phyloP scores from a whole-genome alignment of 2,113 vertebrate species.

The Puffinus mauretanicus region DNA sequence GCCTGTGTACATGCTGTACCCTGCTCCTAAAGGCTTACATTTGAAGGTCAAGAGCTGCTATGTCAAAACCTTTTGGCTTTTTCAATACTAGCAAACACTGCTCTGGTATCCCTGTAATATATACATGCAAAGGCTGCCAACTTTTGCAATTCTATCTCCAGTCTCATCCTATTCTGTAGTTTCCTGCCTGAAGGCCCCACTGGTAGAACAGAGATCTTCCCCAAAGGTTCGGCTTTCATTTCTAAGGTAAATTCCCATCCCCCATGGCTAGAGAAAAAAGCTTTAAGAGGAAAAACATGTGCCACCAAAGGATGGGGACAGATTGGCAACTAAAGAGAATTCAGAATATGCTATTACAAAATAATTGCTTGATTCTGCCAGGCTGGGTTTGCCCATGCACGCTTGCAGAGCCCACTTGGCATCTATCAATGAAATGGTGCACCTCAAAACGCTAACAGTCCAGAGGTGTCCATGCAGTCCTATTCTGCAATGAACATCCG shows the following conservation, averaged over 20 bases:
- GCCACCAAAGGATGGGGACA: not conserved
- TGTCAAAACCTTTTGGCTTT: slow-evolving; percentile 19
- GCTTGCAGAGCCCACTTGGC: not conserved
- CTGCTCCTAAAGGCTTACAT: not conserved
- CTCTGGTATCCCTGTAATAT: not conserved
- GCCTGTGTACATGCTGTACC: not conserved
- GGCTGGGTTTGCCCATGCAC: not conserved
- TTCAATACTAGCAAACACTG: not conserved
- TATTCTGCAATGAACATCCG: not conserved
- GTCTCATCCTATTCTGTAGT: not conserved
- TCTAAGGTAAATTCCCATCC: not conserved
- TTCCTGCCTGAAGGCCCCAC: not conserved
- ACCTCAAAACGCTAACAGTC: not conserved
- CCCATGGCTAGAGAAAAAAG: not conserved
- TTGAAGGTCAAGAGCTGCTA: slow-evolving; percentile 33
- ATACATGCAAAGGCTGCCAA: slow-evolving; percentile 1
- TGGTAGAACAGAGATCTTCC: not conserved
- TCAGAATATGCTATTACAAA: not conserved
- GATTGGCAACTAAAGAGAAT: not conserved
- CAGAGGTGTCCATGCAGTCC: not conserved
- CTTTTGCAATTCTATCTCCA: slow-evolving; percentile 2
- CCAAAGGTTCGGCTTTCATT: not conserved
- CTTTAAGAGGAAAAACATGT: not conserved
- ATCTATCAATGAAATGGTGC: not conserved
- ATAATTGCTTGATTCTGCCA: not conserved